Evolutionary conservation across 2,797 vertebrate species (phyloP), one percentile per base, ranked within the genome.

Genomic region (Myripristis murdjan): DNA sequence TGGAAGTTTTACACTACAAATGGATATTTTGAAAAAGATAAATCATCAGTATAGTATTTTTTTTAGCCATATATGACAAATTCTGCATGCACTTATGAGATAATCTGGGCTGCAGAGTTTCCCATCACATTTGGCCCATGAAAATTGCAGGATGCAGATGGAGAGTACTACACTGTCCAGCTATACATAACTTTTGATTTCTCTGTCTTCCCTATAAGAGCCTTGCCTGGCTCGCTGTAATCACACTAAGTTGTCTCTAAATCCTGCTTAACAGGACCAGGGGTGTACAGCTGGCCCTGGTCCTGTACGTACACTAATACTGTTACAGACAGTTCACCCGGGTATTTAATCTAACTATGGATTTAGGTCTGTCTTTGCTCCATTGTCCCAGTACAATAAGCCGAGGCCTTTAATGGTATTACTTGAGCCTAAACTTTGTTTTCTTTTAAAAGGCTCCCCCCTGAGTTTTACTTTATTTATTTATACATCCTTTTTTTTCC

Each of bases 281-380:
- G 75, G 74, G 76, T 79, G 85, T 92, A 76, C 90, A 91, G 88
- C 90, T 91, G 88, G 87, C 76, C 76, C 53, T 15, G 18, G 31
- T 56, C 64, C 69, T 70, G 83, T 73, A 85, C 60, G 47, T 53
- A 81, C 67, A 69, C 88, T 93, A 93, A 87, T 82, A 78, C 87
- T 74, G 89, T 86, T 79, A 90, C 76, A 85, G 68, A 86, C 85
- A 70, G 80, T 78, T 83, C 87, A 84, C 81, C 77, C 84, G 84
- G 76, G 64, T 88, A 43, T 91, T 91, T 93, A 90, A 91, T 94
- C 88, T 89, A 91, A 89, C 91, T 86, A 82, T 91, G 91, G 91
- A 90, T 93, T 91, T 89, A 87, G 80, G 66, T 77, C 75, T 87
- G 22, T 35, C 81, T 83, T 71, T 68, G 72, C 73, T 78, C 65